These are phyloP conservation scores for Hymenochirus boettgeri DNA, from an alignment of 2,113 vertebrate genomes.

Conservation along the genomic window DNA sequence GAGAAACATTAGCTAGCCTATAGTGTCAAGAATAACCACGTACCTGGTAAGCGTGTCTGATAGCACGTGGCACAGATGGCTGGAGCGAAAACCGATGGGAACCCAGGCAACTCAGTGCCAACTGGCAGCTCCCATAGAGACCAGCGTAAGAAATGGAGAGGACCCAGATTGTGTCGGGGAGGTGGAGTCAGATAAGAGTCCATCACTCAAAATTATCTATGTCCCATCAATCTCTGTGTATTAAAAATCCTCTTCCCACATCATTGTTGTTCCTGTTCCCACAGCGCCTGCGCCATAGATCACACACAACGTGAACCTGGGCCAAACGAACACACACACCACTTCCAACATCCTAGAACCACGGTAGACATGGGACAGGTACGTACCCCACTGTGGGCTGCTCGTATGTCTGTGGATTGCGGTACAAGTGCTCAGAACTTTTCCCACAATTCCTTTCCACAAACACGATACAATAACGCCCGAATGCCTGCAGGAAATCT, in stretches of 20 bases:
- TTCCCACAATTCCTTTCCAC: constrained; percentile 94
- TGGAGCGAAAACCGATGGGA: constrained; percentile 67
- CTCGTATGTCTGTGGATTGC: constrained; percentile 90
- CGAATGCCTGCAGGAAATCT: constrained; percentile 5
- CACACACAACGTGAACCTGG: too few species aligned
- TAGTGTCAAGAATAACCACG: background rate
- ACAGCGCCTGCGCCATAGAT: too few species aligned
- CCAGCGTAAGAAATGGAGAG: constrained; percentile 56
- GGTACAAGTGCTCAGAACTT: constrained; percentile 88
- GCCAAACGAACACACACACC: too few species aligned
- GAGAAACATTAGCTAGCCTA: too few species aligned
- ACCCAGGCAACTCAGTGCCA: constrained; percentile 47
- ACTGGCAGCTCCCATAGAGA: constrained; percentile 53
- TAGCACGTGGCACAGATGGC: constrained; percentile 74
- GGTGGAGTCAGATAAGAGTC: constrained; percentile 82
- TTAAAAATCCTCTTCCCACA: constrained; percentile 90
- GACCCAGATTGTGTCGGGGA: constrained; percentile 73
- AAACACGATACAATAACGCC: constrained; percentile 84
- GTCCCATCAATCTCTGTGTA: constrained; percentile 87
- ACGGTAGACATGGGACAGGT: too few species aligned
- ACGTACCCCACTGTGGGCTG: constrained; percentile 76
- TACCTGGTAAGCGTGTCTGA: constrained; percentile 84
- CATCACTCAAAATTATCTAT: constrained; percentile 78
- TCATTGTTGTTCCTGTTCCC: constrained; percentile 76
- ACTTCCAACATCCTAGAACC: background rate